Percentiles rank a stretch among this genome's conserved stretches.
Conservation (phyloP, 2,113 vertebrate species). For the Mobula hypostoma region DNA sequence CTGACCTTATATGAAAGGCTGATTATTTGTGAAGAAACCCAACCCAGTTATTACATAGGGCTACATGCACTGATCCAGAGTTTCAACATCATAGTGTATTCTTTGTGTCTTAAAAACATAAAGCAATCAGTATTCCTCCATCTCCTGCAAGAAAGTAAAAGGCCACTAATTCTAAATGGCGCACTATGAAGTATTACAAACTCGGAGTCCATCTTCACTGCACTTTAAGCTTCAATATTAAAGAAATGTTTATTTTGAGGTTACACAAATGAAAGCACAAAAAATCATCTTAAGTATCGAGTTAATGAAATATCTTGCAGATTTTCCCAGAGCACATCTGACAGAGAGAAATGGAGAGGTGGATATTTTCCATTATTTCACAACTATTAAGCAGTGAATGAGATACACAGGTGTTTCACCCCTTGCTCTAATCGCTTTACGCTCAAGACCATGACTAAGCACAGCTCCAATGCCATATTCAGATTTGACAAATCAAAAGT, state of each 20-base stretch:
- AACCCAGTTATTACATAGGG: not conserved
- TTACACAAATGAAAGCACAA: no score
- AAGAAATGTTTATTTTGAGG: no score
- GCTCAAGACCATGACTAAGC: no score
- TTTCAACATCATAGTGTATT: not conserved
- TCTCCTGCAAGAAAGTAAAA: not conserved
- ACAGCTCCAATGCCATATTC: no score
- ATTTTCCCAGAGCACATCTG: not conserved
- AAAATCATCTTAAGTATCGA: no score
- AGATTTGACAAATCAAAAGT: no score
- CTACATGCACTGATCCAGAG: not conserved
- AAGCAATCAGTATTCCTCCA: not conserved
- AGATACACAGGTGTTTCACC: no score
- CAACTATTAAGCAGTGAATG: no score
- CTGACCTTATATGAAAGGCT: not conserved
- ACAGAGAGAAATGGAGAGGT: not conserved
- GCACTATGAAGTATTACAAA: not conserved
- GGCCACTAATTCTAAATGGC: not conserved
- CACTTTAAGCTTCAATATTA: not conserved
- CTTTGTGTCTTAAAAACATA: no score
- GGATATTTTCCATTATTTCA: not conserved
- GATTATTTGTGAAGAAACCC: not conserved
- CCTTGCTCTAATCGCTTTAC: no score
- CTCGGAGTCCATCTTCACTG: not conserved
- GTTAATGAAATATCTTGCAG: not conserved